These are phyloP conservation scores for Hydraecia micacea DNA, from an alignment of 2,888 invertebrate genomes.

Conservation along the genomic window DNA sequence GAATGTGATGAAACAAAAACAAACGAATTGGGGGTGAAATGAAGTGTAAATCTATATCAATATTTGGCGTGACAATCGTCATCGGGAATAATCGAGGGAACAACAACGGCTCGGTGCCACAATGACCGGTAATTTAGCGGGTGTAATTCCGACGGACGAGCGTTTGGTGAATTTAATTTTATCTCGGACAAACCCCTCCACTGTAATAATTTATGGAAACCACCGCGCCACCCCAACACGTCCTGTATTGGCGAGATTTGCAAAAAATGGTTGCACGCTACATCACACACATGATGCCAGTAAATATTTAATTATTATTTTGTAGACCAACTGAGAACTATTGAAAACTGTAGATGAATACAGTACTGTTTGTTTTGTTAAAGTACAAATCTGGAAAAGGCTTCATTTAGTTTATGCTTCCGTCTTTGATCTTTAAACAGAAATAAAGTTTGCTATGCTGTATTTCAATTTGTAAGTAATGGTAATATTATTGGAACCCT, in stretches of 20 bases:
- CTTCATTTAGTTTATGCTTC: background rate
- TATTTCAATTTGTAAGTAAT: constrained; percentile 18
- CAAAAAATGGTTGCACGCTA: constrained; percentile 46
- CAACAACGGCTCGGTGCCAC: constrained; percentile 75
- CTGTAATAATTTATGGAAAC: constrained; percentile 81
- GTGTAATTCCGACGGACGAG: constrained; percentile 76
- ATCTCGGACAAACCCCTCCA: constrained; percentile 78
- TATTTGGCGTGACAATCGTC: constrained; percentile 77
- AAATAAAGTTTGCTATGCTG: constrained; percentile 8
- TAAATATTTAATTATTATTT: constrained; percentile 38
- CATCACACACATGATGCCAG: constrained; percentile 28
- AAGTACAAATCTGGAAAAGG: background rate
- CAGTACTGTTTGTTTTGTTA: background rate
- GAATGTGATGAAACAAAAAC: constrained; percentile 59
- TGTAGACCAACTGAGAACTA: constrained; percentile 2
- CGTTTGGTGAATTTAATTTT: constrained; percentile 84
- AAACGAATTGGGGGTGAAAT: constrained; percentile 55
- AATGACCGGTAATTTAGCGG: constrained; percentile 85
- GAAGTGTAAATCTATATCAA: constrained; percentile 78
- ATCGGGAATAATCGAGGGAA: constrained; percentile 77
- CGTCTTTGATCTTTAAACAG: constrained; percentile 10
- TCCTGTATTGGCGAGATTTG: constrained; percentile 55
- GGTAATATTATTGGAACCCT: constrained; percentile 21
- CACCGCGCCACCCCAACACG: constrained; percentile 66
- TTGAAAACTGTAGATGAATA: background rate